phyloP scores from a whole-genome alignment of 2,797 vertebrate genomes.

The Ctenopoma multispine region DNA sequence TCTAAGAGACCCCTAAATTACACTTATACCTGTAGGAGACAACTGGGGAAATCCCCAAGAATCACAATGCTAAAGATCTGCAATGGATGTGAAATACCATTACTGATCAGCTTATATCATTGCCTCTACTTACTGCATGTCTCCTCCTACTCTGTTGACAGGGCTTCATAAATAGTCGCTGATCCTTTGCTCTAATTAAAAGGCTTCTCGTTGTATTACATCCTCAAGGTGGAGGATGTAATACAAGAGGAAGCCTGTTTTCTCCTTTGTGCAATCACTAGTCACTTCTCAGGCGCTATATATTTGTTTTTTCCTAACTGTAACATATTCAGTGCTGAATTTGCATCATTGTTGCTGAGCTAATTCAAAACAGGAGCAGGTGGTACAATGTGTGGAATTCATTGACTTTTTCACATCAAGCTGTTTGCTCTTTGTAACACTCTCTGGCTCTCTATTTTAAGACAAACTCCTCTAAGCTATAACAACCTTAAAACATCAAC shows the following conservation, averaged over 20 bases:
- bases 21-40: conserved; percentile 44
- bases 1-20: conserved; percentile 57
- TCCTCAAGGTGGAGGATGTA: conserved; percentile 54
- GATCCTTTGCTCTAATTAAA: conserved; percentile 72
- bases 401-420: conserved; percentile 34
- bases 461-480: conserved; percentile 36
- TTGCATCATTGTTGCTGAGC: conserved; percentile 27
- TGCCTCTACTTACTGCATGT: conserved; percentile 48
- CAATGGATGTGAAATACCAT: conserved; percentile 47
- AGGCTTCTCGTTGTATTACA: conserved; percentile 67
- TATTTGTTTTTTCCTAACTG: conserved; percentile 25
- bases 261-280: conserved; percentile 33
- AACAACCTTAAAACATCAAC: conserved; percentile 26
- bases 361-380: conserved; percentile 49
- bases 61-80: conserved; percentile 26
- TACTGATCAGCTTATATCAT: conserved; percentile 36
- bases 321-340: conserved; percentile 28
- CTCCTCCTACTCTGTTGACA: conserved; percentile 59
- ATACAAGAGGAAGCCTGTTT: conserved; percentile 41
- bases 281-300: conserved; percentile 41
- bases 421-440: conserved; percentile 43
- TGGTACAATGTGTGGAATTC: conserved; percentile 38
- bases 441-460: conserved; percentile 43
- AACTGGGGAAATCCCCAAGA: conserved; percentile 35
- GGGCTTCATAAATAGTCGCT: conserved; percentile 67